phyloP scores from a whole-genome alignment of 2,888 invertebrate genomes.

The Mesorhabditis spiculigera region DNA sequence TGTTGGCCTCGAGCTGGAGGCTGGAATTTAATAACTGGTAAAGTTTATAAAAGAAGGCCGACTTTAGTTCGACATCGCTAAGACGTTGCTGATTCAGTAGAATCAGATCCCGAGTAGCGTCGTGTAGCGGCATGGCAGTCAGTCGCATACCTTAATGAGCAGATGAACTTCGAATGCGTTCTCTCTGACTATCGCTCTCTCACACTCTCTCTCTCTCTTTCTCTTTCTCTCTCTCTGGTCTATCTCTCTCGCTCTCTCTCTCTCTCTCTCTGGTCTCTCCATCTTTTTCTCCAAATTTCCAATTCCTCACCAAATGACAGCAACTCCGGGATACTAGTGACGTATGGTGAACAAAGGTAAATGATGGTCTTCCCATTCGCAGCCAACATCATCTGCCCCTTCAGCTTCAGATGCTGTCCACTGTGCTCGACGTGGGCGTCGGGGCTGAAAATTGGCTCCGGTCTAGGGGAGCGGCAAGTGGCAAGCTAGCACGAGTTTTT shows the following conservation, averaged over 20 bases:
- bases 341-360: slow-evolving; percentile 48
- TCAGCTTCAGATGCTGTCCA: slow-evolving; percentile 39
- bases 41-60: background rate
- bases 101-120: slow-evolving; percentile 51
- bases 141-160: slow-evolving; percentile 28
- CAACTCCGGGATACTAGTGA: slow-evolving; percentile 35
- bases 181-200: too few relatives aligned
- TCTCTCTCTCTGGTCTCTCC: too few relatives aligned
- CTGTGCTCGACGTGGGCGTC: background rate
- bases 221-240: too few relatives aligned
- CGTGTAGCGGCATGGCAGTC: slow-evolving; percentile 49
- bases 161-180: too few relatives aligned
- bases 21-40: slow-evolving; percentile 17
- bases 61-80: slow-evolving; percentile 48
- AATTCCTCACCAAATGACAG: slow-evolving; percentile 19
- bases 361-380: slow-evolving; percentile 20
- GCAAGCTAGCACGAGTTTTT: too few relatives aligned
- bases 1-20: slow-evolving; percentile 51
- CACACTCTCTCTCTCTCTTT: too few relatives aligned
- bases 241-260: too few relatives aligned
- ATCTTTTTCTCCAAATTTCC: too few relatives aligned
- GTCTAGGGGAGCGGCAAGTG: too few relatives aligned
- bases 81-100: slow-evolving; percentile 48
- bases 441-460: too few relatives aligned
- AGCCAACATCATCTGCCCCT: slow-evolving; percentile 47